Base-by-base conservation (phyloP, 2,797 vertebrate species). In the Cirrhinus molitorella region DNA sequence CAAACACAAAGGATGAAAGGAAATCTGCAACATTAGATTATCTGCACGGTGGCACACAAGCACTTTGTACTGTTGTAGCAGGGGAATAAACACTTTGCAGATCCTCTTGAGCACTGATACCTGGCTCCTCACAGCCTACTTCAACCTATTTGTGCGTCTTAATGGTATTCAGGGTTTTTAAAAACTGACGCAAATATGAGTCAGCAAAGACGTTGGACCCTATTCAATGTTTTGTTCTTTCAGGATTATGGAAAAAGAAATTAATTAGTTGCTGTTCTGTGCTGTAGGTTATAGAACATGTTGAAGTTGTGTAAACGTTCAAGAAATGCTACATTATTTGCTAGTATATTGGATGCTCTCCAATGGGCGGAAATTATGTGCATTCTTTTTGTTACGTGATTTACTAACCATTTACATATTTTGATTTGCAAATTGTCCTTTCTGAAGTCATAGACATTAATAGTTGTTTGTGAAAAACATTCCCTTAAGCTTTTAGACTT, bases 1-100 rank as follows among this genome's bases (percentile, higher is more conserved):
- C 12, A 43, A 53, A 14, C 25, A 37, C 43, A 78, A 40, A 82
- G n/a, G 10, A 82, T 74, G 8, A 74, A 73, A 82, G 70, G 28
- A 74, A 65, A 51, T 65, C 9, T 2, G 17, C 16, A 28, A 53
- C 59, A 51, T 51, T 73, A 66, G 28, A 66, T 74, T 34, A 21
- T 65, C 57, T 63, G 43, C 13, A 16, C 17, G 13, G 31, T 16
- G 28, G 13, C 49, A 14, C 51, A 28, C 57, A 81, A 61, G 21
- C 80, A n/a, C 28, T 1, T 71, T 51, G 73, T 47, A 34, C 9
- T 66, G 17, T 23, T 76, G 40, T 23, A 66, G 47, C 21, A 55
- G 4, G 74, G 43, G 3, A 14, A 13, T 74, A 66, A 65, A 68
- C 51, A 59, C 47, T 83, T 76, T 9, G 76, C 49, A 45, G 23